These are phyloP conservation scores for Branchinecta lynchi DNA, from an alignment of 1,140 invertebrate species.

Conservation along the genomic window DNA sequence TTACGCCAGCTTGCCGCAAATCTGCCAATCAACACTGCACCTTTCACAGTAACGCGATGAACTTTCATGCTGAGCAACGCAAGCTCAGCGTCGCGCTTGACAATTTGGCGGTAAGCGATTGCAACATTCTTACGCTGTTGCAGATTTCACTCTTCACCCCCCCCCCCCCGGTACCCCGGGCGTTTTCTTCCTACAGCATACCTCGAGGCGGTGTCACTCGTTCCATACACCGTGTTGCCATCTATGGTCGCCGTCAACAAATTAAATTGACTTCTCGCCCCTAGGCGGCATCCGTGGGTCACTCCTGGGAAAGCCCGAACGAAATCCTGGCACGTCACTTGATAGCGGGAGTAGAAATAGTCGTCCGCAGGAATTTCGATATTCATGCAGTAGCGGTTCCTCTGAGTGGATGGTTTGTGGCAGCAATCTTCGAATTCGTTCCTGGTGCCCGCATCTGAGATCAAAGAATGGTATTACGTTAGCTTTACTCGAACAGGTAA, in stretches of 20 bases:
- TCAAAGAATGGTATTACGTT: constrained; percentile 12
- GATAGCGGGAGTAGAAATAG: constrained; percentile 72
- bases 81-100: no score
- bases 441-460: constrained; percentile 55
- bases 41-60: no score
- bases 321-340: constrained; percentile 70
- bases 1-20: no score
- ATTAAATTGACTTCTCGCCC: constrained; percentile 60
- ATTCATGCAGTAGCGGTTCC: constrained; percentile 81
- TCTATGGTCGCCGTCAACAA: constrained; percentile 63
- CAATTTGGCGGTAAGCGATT: no score
- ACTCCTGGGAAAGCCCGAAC: constrained; percentile 67
- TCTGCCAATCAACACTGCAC: no score
- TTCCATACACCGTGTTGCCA: constrained; percentile 69
- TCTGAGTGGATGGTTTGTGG: constrained; percentile 50
- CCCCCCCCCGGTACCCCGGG: no score
- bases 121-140: no score
- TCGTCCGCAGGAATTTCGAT: constrained; percentile 76
- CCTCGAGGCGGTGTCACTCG: constrained; percentile 56
- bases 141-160: no score
- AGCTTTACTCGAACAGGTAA: no score
- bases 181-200: constrained; percentile 25
- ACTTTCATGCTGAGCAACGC: no score
- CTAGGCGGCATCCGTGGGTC: constrained; percentile 62
- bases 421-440: constrained; percentile 81